These are phyloP conservation scores for Epinephelus malabaricus DNA, from an alignment of 2,797 vertebrate species.

Conservation along the genomic window DNA sequence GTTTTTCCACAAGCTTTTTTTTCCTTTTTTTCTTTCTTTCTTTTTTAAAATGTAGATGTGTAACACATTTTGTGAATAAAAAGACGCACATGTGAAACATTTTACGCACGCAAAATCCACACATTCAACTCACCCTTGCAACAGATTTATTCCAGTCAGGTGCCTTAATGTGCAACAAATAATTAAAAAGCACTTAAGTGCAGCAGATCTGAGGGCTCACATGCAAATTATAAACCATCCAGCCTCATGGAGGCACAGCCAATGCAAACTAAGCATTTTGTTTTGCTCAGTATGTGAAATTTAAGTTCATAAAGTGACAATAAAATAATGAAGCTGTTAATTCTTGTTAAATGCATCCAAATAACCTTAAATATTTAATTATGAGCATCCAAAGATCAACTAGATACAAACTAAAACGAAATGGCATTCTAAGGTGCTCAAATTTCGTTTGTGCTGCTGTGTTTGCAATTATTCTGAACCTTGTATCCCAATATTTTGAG, in stretches of 20 bases:
- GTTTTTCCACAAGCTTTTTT: background rate
- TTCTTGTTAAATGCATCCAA: background rate
- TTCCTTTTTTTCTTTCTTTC: too few relatives aligned
- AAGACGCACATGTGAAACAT: background rate
- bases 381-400: background rate
- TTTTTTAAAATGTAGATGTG: background rate
- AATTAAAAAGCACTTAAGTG: background rate
- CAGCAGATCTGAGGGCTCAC: background rate
- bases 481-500: background rate
- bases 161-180: background rate
- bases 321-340: background rate
- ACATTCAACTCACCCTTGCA: background rate
- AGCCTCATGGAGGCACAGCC: background rate
- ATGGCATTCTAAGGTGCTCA: background rate
- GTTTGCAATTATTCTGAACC: slow-evolving; percentile 4
- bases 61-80: background rate
- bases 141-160: background rate
- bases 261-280: background rate
- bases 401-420: background rate
- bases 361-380: background rate
- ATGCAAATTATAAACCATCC: background rate
- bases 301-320: background rate
- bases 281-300: background rate
- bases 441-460: background rate
- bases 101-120: slow-evolving; percentile 36